Base-by-base conservation (phyloP, 2,113 vertebrate genomes). In the Sapayoa aenigma region DNA sequence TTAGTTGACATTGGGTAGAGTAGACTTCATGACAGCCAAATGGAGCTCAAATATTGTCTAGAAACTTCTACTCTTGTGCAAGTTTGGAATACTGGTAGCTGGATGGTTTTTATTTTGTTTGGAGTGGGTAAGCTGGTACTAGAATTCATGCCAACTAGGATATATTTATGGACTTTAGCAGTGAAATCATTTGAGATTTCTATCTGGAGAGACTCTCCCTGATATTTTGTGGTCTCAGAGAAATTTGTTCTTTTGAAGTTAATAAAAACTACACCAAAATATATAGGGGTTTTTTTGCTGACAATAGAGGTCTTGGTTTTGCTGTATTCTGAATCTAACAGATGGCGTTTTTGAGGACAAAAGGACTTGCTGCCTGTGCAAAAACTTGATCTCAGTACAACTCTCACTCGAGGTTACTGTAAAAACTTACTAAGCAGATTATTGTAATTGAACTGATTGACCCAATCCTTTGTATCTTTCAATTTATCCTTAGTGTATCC, bases 301-400 rank as follows among this genome's bases (percentile, higher is more conserved):
- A 94, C 9, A 1, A 9, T 50, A n/a, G 42, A 84, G 68, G 19
- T 96, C 55, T 62, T 41, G 55, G 20, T 24, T 87, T 90, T 84
- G 28, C 55, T 67, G 78, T 59, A 49, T 55, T 95, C 62, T 81
- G 73, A 78, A 67, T 91, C 77, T 94, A 91, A 86, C 78, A 89
- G 83, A 94, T 90, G 80, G 84, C 41, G 60, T 94, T 96, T 94
- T 79, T 72, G 84, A 92, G 83, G 80, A 87, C 80, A 94, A 41
- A 87, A 81, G 28, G 35, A 80, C 63, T 88, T 94, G 84, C 90
- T 93, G 85, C 63, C 78, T 90, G 24, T 86, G 87, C 85, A 95
- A 95, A 95, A 91, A 50, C 84, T 88, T 88, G 74, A 87, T 94
- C 63, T 91, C 46, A 16, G 24, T 93, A 16, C 35, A 90, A 69